Conservation (phyloP, 2,113 vertebrate genomes). For the Myiozetetes cayanensis region DNA sequence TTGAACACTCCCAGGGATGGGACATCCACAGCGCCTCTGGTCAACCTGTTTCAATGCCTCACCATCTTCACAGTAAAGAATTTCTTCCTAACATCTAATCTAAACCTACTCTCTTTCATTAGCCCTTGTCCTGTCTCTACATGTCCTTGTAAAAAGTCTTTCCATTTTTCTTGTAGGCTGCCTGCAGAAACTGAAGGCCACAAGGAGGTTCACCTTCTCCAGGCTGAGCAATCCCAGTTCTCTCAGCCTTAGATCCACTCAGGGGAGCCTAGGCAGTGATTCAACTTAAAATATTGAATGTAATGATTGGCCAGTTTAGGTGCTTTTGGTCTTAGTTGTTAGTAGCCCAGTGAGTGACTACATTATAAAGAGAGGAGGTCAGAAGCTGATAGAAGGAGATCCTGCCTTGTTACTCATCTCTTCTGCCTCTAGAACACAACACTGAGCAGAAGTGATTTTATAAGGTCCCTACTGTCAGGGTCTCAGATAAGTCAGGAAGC, state of each 20-base stretch:
- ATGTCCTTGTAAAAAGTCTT: neutral
- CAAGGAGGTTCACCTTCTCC: neutral
- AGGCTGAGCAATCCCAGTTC: neutral
- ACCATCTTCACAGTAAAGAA: neutral
- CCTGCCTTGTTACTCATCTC: neutral
- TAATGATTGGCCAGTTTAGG: neutral
- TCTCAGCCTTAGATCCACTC: neutral
- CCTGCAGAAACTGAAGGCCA: neutral
- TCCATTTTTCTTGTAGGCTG: neutral
- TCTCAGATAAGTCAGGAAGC: neutral
- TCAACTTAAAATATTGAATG: neutral
- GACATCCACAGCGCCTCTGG: neutral
- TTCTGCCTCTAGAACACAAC: neutral
- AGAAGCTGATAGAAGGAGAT: neutral
- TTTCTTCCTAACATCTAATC: neutral
- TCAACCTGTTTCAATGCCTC: neutral
- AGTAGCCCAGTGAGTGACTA: neutral
- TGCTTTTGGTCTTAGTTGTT: neutral
- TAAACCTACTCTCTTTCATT: neutral
- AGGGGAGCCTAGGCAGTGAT: neutral
- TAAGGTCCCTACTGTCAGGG: neutral
- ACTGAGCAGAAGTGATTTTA: neutral
- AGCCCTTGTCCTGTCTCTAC: neutral
- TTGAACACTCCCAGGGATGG: neutral
- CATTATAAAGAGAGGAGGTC: neutral